Conservation (phyloP, 2,888 invertebrate species). For the Polylopha cassiicola region DNA sequence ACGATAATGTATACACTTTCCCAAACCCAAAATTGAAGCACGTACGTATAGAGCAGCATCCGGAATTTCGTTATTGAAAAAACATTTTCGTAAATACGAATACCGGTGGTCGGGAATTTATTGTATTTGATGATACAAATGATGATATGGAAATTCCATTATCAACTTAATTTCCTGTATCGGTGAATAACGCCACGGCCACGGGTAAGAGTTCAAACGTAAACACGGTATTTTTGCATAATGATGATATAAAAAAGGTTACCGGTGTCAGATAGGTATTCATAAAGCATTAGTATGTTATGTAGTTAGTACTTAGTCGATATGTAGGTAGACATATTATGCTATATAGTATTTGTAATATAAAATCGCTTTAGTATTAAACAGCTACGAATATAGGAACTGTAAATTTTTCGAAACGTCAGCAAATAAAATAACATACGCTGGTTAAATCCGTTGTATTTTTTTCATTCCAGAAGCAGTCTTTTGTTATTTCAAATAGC, state of each 20-base stretch:
- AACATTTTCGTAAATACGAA: slow-evolving; percentile 31
- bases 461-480: no score
- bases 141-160: slow-evolving; percentile 23
- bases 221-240: slow-evolving; percentile 14
- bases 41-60: slow-evolving; percentile 33
- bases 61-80: slow-evolving; percentile 42
- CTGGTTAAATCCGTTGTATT: no score
- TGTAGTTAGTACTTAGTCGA: no score
- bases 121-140: slow-evolving; percentile 21
- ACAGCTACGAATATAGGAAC: no score
- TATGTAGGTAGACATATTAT: no score
- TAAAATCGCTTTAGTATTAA: no score
- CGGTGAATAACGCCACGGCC: slow-evolving; percentile 16
- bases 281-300: no score
- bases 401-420: no score
- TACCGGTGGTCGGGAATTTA: slow-evolving; percentile 18
- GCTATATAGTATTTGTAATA: no score
- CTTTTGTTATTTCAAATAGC: no score
- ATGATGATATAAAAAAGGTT: slow-evolving; percentile 2
- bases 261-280: no score
- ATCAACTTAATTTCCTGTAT: slow-evolving; percentile 22
- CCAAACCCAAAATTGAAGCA: slow-evolving; percentile 24
- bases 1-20: slow-evolving; percentile 26
- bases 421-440: no score
- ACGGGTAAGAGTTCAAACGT: slow-evolving; percentile 9